Conservation (phyloP, 2,888 invertebrate genomes). For the Crematogaster levior region DNA sequence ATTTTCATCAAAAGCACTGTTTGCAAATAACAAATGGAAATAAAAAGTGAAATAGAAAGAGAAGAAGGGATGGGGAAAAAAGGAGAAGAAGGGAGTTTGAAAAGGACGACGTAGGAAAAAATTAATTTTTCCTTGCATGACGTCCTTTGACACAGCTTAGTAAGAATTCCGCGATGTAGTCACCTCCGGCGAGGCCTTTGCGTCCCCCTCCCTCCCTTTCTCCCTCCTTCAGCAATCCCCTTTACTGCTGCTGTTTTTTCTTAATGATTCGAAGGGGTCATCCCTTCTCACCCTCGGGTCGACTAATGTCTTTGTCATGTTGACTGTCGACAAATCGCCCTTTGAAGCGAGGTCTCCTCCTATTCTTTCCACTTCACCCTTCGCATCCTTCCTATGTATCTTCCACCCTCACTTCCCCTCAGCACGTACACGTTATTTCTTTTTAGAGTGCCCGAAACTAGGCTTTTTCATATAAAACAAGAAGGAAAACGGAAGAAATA, state of each 20-base stretch:
- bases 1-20: slow-evolving; percentile 34
- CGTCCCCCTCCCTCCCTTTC: not conserved
- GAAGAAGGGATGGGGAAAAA: not conserved
- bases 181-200: slow-evolving; percentile 26
- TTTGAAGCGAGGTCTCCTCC: slow-evolving; percentile 63
- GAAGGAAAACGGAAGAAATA: slow-evolving; percentile 35
- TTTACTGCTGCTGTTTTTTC: slow-evolving; percentile 46
- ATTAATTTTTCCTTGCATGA: slow-evolving; percentile 81
- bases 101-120: slow-evolving; percentile 62
- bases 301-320: slow-evolving; percentile 85
- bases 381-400: slow-evolving; percentile 40
- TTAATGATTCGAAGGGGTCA: slow-evolving; percentile 75
- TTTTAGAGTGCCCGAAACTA: slow-evolving; percentile 32
- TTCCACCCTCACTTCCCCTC: slow-evolving; percentile 22
- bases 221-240: not conserved
- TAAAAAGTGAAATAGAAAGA: not conserved
- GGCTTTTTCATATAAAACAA: slow-evolving; percentile 44
- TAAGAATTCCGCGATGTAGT: slow-evolving; percentile 78
- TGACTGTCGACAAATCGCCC: slow-evolving; percentile 84
- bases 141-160: slow-evolving; percentile 82
- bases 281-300: slow-evolving; percentile 44
- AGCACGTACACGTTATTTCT: slow-evolving; percentile 53
- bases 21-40: slow-evolving; percentile 21
- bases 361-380: slow-evolving; percentile 45
- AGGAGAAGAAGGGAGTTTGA: not conserved